Percentiles rank a stretch among this genome's conserved stretches.
These are phyloP conservation scores for Carterocephalus palaemon DNA, from an alignment of 2,888 invertebrate genomes.

Conservation along the genomic window DNA sequence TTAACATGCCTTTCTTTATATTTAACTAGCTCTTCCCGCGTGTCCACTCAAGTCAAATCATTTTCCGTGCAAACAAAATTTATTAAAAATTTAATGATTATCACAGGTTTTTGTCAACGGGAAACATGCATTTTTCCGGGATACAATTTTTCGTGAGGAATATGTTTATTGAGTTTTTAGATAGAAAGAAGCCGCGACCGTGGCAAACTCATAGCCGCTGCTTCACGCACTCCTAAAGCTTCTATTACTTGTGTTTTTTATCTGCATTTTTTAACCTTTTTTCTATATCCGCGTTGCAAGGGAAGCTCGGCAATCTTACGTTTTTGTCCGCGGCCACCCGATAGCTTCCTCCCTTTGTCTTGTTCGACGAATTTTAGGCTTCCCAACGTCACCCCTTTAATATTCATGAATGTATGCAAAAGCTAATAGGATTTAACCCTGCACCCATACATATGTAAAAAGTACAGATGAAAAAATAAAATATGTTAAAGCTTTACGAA, in stretches of 20 bases:
- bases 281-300: slow-evolving; percentile 52
- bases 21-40: too few species aligned
- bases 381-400: slow-evolving; percentile 54
- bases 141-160: too few species aligned
- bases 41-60: too few species aligned
- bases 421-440: slow-evolving; percentile 26
- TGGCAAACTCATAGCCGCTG: slow-evolving; percentile 10
- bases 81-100: too few species aligned
- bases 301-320: slow-evolving; percentile 54
- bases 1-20: too few species aligned
- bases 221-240: slow-evolving; percentile 41
- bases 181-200: too few species aligned
- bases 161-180: too few species aligned
- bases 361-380: slow-evolving; percentile 64
- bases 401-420: slow-evolving; percentile 53
- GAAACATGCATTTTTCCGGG: too few species aligned
- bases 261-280: slow-evolving; percentile 40
- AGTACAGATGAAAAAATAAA: too few species aligned
- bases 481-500: too few species aligned
- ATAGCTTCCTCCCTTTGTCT: slow-evolving; percentile 72
- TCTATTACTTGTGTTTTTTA: slow-evolving; percentile 40
- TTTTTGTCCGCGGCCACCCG: slow-evolving; percentile 65
- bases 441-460: slow-evolving; percentile 3
- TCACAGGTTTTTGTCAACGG: too few species aligned
- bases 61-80: too few species aligned